These are phyloP conservation scores for Parochlus steinenii DNA, from an alignment of 2,888 invertebrate species.

Conservation along the genomic window DNA sequence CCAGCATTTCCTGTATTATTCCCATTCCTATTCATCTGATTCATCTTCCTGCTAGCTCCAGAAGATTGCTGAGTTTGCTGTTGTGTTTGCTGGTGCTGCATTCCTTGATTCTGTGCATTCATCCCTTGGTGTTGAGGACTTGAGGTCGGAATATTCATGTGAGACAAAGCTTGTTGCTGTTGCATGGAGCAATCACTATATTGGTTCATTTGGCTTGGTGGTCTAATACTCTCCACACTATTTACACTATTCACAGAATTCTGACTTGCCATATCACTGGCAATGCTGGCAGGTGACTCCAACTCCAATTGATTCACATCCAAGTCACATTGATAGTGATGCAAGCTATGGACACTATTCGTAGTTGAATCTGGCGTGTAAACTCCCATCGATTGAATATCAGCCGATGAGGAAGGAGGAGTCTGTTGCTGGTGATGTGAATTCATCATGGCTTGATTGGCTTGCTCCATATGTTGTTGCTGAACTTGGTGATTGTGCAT, in stretches of 20 bases:
- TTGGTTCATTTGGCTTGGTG: conserved; percentile 34
- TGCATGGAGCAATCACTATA: conserved; percentile 57
- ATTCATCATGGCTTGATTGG: conserved; percentile 3
- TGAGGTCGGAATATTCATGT: conserved; percentile 29
- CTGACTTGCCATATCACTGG: conserved; percentile 68
- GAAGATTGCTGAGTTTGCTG: conserved; percentile 15
- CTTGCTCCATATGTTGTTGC: conserved; percentile 6
- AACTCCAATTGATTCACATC: conserved; percentile 71
- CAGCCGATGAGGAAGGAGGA: conserved; percentile 34
- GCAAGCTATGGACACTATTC: conserved; percentile 65
- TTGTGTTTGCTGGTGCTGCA: conserved; percentile 23
- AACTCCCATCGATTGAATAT: conserved; percentile 66
- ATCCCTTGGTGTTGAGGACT: conserved; percentile 29
- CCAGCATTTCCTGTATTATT: conserved; percentile 13
- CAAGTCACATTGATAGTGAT: conserved; percentile 64
- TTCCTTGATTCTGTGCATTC: conserved; percentile 20
- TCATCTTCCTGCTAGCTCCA: conserved; percentile 16
- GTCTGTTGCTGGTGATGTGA: conserved; percentile 25
- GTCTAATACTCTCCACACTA: conserved; percentile 42
- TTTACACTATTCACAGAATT: conserved; percentile 45
- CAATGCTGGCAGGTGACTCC: conserved; percentile 78
- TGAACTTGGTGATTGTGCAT: too few species aligned
- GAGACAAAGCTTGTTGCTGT: conserved; percentile 38
- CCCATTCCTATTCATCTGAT: conserved; percentile 16
- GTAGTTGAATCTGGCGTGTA: conserved; percentile 74